A percentile compares a stretch with the other conserved stretches of the same genome.
These are phyloP conservation scores for Macaria notata DNA, from an alignment of 2,888 invertebrate species.

Conservation along the genomic window DNA sequence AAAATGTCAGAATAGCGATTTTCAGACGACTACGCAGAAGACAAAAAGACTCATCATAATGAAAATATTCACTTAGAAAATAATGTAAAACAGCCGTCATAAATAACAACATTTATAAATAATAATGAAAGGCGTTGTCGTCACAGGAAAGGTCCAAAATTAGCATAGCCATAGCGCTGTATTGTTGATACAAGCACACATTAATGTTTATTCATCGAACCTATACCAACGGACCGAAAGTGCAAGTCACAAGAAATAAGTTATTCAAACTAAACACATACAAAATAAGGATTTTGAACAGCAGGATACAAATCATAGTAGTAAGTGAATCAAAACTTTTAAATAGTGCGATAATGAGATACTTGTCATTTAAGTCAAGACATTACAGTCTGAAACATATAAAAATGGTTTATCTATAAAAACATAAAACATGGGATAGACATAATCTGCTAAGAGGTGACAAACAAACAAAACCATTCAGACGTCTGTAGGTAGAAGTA, in stretches of 20 bases:
- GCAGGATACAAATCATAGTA: no score
- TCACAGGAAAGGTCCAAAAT: constrained; percentile 32
- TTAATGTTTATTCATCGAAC: constrained; percentile 33
- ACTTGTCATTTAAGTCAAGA: no score
- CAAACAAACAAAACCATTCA: constrained; percentile 18
- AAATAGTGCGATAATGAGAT: no score
- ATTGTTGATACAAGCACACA: constrained; percentile 5
- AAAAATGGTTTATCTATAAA: not conserved
- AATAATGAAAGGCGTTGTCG: constrained; percentile 17
- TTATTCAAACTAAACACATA: constrained; percentile 1
- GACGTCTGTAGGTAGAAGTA: constrained; percentile 9
- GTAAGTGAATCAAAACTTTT: no score
- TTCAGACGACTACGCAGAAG: no score
- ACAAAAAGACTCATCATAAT: no score
- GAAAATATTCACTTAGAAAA: no score
- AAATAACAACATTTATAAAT: constrained; percentile 1
- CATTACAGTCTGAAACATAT: not conserved
- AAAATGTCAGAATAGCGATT: no score
- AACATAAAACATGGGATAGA: constrained; percentile 2
- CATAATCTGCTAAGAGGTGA: not conserved
- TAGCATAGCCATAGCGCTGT: constrained; percentile 37
- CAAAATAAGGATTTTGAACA: no score
- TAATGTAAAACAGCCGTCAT: not conserved
- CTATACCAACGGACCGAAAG: constrained; percentile 36
- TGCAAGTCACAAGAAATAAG: constrained; percentile 42